A percentile compares a stretch with the other conserved stretches of the same genome.
Conservation (phyloP, 2,888 invertebrate species). For the Hirtodrosophila trivittata region DNA sequence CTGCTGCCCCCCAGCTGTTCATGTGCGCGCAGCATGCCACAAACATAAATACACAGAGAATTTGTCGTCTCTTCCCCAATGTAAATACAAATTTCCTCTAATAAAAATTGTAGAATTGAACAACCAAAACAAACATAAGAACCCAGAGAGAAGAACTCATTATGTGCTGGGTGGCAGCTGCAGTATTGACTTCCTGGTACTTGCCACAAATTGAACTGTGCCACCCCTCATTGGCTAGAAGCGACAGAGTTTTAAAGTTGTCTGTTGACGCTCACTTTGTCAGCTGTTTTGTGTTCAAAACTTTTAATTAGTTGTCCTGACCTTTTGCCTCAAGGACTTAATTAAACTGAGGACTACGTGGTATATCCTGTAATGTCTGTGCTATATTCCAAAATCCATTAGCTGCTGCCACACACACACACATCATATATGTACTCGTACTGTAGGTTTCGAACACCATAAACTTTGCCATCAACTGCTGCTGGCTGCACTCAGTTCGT, state of each 20-base stretch:
- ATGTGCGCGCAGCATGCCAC: constrained; percentile 32
- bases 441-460: background rate
- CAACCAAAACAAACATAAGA: background rate
- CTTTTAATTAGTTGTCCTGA: constrained; percentile 14
- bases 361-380: background rate
- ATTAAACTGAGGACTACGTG: background rate
- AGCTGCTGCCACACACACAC: background rate
- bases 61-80: background rate
- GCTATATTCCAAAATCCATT: background rate
- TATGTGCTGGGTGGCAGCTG: background rate
- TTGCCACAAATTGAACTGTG: background rate
- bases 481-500: constrained; percentile 6
- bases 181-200: background rate
- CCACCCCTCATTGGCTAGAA: background rate
- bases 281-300: background rate
- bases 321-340: constrained; percentile 12
- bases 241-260: no score
- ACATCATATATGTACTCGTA: constrained; percentile 6
- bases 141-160: no score
- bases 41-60: constrained; percentile 5
- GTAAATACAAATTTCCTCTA: constrained; percentile 19
- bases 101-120: constrained; percentile 12
- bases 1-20: constrained; percentile 28
- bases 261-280: no score
- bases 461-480: background rate